Percentiles rank a stretch among this genome's conserved stretches.
These are phyloP conservation scores for Drosophila carrolli DNA, from an alignment of 1,140 invertebrate genomes.

Conservation along the genomic window DNA sequence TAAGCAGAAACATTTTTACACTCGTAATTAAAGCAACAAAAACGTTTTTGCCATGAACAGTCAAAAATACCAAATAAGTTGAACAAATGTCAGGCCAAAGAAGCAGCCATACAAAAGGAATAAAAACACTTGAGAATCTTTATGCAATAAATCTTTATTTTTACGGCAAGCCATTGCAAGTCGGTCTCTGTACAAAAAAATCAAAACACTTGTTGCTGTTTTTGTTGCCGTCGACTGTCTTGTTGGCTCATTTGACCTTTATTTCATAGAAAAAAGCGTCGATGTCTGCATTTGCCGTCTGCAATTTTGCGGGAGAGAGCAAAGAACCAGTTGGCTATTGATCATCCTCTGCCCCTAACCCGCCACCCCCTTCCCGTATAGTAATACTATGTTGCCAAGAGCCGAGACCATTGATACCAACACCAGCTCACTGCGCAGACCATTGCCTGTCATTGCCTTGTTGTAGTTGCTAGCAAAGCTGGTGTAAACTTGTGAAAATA, in stretches of 20 bases:
- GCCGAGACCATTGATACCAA: constrained; percentile 40
- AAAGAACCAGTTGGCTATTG: constrained; percentile 74
- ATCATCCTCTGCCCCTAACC: constrained; percentile 42
- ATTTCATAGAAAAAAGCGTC: constrained; percentile 63
- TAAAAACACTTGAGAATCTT: constrained; percentile 56
- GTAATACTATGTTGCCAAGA: constrained; percentile 31
- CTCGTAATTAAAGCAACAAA: constrained; percentile 40
- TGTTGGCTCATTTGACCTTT: constrained; percentile 67
- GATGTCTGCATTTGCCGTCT: constrained; percentile 72
- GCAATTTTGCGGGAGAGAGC: constrained; percentile 61
- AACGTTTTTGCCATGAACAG: constrained; percentile 23
- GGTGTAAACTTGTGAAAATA: not conserved
- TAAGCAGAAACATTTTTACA: constrained; percentile 32
- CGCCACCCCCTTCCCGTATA: not conserved
- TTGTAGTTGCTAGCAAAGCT: constrained; percentile 45
- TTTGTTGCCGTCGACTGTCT: constrained; percentile 46
- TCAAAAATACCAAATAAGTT: constrained; percentile 56
- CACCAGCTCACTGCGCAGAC: constrained; percentile 18
- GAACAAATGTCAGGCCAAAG: constrained; percentile 58
- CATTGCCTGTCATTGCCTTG: constrained; percentile 61
- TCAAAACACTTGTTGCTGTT: constrained; percentile 69
- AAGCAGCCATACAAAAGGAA: constrained; percentile 20
- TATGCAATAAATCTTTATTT: constrained; percentile 67
- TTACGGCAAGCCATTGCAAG: constrained; percentile 20
- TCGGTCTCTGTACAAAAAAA: constrained; percentile 11